These are phyloP conservation scores for Meloidogyne floridensis DNA, from an alignment of 1,140 invertebrate species.

Conservation along the genomic window DNA sequence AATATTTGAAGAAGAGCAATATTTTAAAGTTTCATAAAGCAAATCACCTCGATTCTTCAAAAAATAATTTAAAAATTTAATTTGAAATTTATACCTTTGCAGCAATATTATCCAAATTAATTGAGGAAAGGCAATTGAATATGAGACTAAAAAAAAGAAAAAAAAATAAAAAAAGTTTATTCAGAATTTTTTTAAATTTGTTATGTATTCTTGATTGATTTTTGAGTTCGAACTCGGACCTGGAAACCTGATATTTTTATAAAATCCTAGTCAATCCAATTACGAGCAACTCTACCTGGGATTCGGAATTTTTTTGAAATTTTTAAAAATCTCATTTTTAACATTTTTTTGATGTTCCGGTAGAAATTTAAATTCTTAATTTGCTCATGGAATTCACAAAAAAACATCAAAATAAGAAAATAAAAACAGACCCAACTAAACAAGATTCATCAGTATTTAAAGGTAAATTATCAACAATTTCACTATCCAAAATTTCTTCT, in stretches of 20 bases:
- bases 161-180: neutral
- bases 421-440: slow-evolving; percentile 4
- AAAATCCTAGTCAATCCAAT: no score
- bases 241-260: no score
- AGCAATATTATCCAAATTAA: neutral
- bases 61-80: slow-evolving; percentile 5
- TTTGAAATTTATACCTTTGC: neutral
- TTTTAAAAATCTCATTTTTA: no score
- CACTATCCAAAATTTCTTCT: slow-evolving; percentile 26
- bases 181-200: no score
- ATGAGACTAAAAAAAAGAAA: neutral
- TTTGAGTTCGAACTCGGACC: no score
- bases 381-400: neutral
- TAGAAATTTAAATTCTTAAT: no score
- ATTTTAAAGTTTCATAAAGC: slow-evolving; percentile 42
- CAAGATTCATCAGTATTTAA: slow-evolving; percentile 10
- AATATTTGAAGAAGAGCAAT: slow-evolving; percentile 38
- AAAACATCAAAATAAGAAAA: neutral
- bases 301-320: no score
- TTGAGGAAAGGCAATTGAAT: slow-evolving; percentile 11
- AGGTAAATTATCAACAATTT: slow-evolving; percentile 3
- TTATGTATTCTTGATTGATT: no score
- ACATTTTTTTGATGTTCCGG: no score
- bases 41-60: slow-evolving; percentile 34
- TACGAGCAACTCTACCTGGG: no score